A percentile compares a stretch with the other conserved stretches of the same genome.
Conservation (phyloP, 2,888 invertebrate genomes). For the Andrena bicolor region DNA sequence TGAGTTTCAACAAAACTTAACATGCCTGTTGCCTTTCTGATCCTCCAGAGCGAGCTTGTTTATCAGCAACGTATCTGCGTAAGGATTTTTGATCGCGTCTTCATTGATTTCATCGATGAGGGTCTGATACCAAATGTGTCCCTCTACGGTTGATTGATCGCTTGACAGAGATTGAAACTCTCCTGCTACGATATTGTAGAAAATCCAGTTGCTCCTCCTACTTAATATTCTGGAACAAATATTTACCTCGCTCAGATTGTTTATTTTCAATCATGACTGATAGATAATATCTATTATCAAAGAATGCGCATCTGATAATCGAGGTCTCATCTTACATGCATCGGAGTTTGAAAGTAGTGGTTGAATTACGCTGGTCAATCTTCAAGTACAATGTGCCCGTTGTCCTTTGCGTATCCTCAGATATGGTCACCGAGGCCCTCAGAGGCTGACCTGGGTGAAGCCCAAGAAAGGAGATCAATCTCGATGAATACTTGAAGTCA, state of each 20-base stretch:
- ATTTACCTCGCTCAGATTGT: background rate
- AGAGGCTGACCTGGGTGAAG: constrained; percentile 85
- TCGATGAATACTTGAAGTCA: background rate
- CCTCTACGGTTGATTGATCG: constrained; percentile 66
- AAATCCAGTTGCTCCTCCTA: constrained; percentile 68
- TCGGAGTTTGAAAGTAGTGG: constrained; percentile 84
- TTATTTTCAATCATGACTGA: background rate
- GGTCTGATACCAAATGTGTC: constrained; percentile 73
- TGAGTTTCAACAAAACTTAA: constrained; percentile 7
- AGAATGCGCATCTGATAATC: background rate
- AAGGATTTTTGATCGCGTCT: constrained; percentile 56
- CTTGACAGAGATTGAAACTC: constrained; percentile 69
- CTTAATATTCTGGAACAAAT: constrained; percentile 71
- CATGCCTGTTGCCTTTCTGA: constrained; percentile 79
- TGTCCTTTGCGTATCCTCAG: constrained; percentile 84
- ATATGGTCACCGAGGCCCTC: constrained; percentile 85
- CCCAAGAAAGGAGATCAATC: no score
- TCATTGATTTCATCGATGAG: constrained; percentile 61
- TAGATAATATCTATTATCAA: background rate
- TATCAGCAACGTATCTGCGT: constrained; percentile 69
- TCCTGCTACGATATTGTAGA: constrained; percentile 78
- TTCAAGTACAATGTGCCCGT: constrained; percentile 85
- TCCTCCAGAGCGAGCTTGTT: constrained; percentile 79
- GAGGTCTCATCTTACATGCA: constrained; percentile 85
- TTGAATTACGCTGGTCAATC: constrained; percentile 82